Evolutionary conservation across 2,797 vertebrate species (phyloP).

Genomic region (Myripristis murdjan): DNA sequence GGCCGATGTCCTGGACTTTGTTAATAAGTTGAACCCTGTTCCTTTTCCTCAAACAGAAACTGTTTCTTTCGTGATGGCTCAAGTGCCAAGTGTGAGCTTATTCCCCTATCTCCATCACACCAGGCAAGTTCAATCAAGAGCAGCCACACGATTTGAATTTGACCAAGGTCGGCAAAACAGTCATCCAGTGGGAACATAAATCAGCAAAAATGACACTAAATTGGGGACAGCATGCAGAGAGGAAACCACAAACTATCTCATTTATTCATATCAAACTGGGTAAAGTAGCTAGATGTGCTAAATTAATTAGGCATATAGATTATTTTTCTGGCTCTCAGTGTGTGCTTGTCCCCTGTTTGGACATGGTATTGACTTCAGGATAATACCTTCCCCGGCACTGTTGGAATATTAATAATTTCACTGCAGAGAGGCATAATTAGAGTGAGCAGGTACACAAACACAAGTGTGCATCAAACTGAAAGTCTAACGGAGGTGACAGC

Average conservation of each 20-base stretch:
- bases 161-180: constrained; percentile 47
- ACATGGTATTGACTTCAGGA: constrained; percentile 60
- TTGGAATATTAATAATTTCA: constrained; percentile 57
- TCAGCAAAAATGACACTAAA: constrained; percentile 59
- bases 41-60: constrained; percentile 21
- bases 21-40: constrained; percentile 26
- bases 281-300: constrained; percentile 60
- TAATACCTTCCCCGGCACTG: constrained; percentile 57
- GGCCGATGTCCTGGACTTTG: constrained; percentile 8
- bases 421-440: constrained; percentile 59
- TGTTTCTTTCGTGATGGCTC: constrained; percentile 40
- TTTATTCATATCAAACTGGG: constrained; percentile 71
- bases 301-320: constrained; percentile 71
- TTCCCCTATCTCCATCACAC: constrained; percentile 23
- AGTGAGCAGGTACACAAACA: constrained; percentile 49
- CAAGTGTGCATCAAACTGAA: constrained; percentile 43
- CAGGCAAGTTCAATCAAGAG: constrained; percentile 43
- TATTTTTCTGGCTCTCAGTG: constrained; percentile 52
- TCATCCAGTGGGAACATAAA: constrained; percentile 37
- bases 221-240: constrained; percentile 57
- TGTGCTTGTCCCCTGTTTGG: constrained; percentile 59
- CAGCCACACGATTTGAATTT: constrained; percentile 50
- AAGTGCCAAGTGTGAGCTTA: constrained; percentile 33
- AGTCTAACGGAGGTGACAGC: constrained; percentile 20
- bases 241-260: constrained; percentile 57